Base-by-base conservation (phyloP, 2,888 invertebrate species). In the Machimus atricapillus region DNA sequence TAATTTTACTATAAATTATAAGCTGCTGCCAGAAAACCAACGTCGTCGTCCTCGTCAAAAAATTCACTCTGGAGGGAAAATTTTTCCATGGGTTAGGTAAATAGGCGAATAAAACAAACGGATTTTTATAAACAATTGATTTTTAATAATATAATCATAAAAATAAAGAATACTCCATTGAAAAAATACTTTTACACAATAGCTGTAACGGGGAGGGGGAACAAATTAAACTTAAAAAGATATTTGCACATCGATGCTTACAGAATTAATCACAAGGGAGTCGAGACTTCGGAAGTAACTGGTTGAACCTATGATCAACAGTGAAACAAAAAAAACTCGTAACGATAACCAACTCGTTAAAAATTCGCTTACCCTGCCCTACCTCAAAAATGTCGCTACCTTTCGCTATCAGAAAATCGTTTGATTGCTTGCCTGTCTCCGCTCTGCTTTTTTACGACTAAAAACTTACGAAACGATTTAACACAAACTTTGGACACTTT, bases 131-230 rank as follows among this genome's bases (percentile, higher is more conserved):
- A 66, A 66, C 66, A 66, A 66, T 27, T 27, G 66, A 66, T 23
- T 66, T 52, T 66, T 66, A 66, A 66, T 66, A 23, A 9, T 66
- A 19, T 14, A 66, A 77, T 76, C 56, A 56, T 56, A 83, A 66
- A 83, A 83, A 83, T 66, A 83, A 83, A 83, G 46, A 83, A 83
- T 79, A 79, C 79, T 79, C 79, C 46, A 52, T 46, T 79, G 31
- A 79, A 79, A 79, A 78, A 79, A 79, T 79, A 79, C 79, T 52
- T 79, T 79, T 79, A 79, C 46, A 79, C 31, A 79, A 79, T 79
- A 79, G 79, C 79, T 79, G 52, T 79, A 27, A 14, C 34, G 31
- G 27, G 46, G 79, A 16, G 31, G 7, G 27, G 52, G 16, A 27
- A 14, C 23, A 79, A 52, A 27, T 4, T 66, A 66, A 66, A 66